phyloP scores from a whole-genome alignment of 2,888 invertebrate species.

The Geophilus truncorum region DNA sequence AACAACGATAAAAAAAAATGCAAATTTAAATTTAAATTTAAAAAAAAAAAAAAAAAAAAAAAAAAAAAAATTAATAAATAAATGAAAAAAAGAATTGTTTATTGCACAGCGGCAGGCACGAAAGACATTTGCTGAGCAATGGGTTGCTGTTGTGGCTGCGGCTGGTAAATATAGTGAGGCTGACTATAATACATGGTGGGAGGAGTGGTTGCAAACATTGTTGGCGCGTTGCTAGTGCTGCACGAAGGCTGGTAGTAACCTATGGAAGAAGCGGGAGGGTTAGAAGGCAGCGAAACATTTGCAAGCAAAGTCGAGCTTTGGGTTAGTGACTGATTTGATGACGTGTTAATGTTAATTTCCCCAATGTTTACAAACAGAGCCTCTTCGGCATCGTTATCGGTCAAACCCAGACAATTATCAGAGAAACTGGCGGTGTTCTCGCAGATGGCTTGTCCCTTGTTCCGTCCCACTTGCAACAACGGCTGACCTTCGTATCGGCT shows the following conservation, averaged over 20 bases:
- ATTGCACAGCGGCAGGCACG: conserved; percentile 28
- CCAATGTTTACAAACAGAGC: background rate
- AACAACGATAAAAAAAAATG: background rate
- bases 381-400: background rate
- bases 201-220: conserved; percentile 13
- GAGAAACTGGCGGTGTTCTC: no score
- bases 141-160: conserved; percentile 7
- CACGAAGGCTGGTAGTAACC: conserved; percentile 12
- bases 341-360: background rate
- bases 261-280: conserved; percentile 22
- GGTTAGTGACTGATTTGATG: no score
- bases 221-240: conserved; percentile 25
- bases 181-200: conserved; percentile 30
- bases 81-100: background rate
- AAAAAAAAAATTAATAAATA: background rate
- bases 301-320: no score
- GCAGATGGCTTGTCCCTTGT: no score
- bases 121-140: conserved; percentile 25
- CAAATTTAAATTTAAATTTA: background rate
- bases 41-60: background rate
- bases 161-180: conserved; percentile 25
- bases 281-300: background rate
- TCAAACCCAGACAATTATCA: background rate
- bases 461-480: background rate
- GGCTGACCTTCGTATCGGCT: conserved; percentile 27